Percentiles rank a stretch among this genome's conserved stretches.
phyloP scores from a whole-genome alignment of 2,888 invertebrate genomes.

The Xiphydria camelus region DNA sequence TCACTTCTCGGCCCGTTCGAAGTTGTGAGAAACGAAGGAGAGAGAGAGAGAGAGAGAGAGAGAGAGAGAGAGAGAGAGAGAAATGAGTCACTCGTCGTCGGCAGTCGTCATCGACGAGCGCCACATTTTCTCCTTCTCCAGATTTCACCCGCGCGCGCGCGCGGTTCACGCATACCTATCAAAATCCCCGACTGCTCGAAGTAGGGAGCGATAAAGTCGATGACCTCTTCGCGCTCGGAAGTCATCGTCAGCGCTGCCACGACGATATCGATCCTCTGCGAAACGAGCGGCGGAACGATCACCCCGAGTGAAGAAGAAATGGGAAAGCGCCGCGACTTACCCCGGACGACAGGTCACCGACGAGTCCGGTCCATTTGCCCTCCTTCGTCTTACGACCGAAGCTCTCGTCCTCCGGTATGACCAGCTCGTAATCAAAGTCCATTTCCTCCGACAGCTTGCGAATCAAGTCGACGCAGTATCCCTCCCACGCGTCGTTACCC shows the following conservation, averaged over 20 bases:
- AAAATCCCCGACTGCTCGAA: constrained; percentile 91
- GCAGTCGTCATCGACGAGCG: too few relatives aligned
- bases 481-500: constrained; percentile 69
- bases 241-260: constrained; percentile 87
- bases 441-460: constrained; percentile 70
- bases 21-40: too few relatives aligned
- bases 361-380: constrained; percentile 81
- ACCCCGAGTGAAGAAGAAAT: not conserved
- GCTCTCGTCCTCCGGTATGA: constrained; percentile 67
- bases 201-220: constrained; percentile 90
- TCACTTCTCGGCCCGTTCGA: too few relatives aligned
- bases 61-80: constrained; percentile 12
- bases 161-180: constrained; percentile 75
- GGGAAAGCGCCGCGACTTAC: constrained; percentile 59
- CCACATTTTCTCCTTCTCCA: too few relatives aligned
- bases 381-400: constrained; percentile 71
- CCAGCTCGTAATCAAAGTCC: constrained; percentile 80
- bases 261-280: constrained; percentile 80
- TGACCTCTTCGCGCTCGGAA: constrained; percentile 84
- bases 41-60: constrained; percentile 11
- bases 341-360: constrained; percentile 81
- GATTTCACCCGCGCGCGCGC: too few relatives aligned
- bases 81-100: not conserved
- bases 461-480: constrained; percentile 85
- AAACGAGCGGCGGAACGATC: too few relatives aligned